Base-by-base conservation (phyloP, 1,140 invertebrate species). In the Drosophila serrata region DNA sequence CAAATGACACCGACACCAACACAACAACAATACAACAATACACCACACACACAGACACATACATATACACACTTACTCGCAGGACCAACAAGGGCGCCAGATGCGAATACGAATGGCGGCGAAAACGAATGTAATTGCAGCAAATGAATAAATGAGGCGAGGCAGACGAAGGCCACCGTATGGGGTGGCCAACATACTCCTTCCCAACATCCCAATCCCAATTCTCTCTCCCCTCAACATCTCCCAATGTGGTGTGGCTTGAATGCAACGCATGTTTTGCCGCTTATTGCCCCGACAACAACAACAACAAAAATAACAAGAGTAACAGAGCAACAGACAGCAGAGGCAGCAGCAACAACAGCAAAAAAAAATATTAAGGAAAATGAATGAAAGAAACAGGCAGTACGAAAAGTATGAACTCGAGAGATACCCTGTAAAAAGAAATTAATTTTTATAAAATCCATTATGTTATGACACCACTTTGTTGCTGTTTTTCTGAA, bases 61-160 rank as follows among this genome's bases (percentile, higher is more conserved):
- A 48, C 31, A 15, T n/a, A 48, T 22, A 67, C 27, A 27, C 17
- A 11, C 24, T 17, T 19, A 29, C 27, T 39, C 19, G 13, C 13
- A 24, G 19, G 37, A 11, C 56, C 27, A 43, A 35, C 43, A 48
- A 48, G 49, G 40, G 27, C 49, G 48, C 29, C 27, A 63, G 42
- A 64, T 48, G 73, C 45, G 46, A 57, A 48, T 35, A 37, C 56
- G 72, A 61, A 35, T 35, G 43, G 62, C 42, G 43, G 35, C 48
- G 62, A 51, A 49, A 63, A 60, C 74, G 65, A 87, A 78, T 88
- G 84, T 88, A 87, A 87, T 87, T 88, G 84, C 81, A 84, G 62
- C 85, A 84, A 90, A 88, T 88, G 84, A 88, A 88, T 88, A 80
- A 81, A 84, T 88, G 80, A 78, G 73, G 39, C 67, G 27, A 46